A percentile compares a stretch with the other conserved stretches of the same genome.
Conservation (phyloP, 2,797 vertebrate genomes). For the Bryconaethiops microstoma region DNA sequence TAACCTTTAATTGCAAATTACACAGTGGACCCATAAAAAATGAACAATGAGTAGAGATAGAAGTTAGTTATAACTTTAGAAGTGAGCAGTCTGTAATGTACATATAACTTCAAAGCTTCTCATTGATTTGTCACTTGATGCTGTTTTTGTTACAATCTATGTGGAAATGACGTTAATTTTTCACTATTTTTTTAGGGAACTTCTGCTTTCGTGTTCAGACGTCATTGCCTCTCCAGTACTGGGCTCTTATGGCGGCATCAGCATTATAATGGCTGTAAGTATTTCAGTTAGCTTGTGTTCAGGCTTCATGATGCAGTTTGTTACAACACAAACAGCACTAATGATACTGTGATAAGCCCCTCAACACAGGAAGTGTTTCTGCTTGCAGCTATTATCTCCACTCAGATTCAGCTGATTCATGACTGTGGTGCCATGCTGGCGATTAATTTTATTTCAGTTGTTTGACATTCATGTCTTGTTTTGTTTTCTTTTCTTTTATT, state of each 20-base stretch:
- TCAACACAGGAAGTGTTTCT: slow-evolving; percentile 4
- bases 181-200: slow-evolving; percentile 70
- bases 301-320: not conserved
- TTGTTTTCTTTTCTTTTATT: too few species aligned
- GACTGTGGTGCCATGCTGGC: not conserved
- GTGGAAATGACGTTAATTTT: not conserved
- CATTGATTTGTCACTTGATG: not conserved
- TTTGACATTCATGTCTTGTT: too few species aligned
- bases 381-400: not conserved
- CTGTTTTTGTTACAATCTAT: too few species aligned
- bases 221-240: slow-evolving; percentile 82
- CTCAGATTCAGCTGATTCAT: not conserved
- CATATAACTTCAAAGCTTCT: too few species aligned
- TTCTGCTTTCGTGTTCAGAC: slow-evolving; percentile 80
- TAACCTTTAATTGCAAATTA: too few species aligned
- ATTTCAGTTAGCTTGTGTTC: slow-evolving; percentile 15
- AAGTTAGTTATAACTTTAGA: too few species aligned
- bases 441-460: too few species aligned
- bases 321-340: not conserved
- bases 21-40: too few species aligned
- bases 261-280: slow-evolving; percentile 86
- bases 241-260: slow-evolving; percentile 81
- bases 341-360: not conserved
- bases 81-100: too few species aligned
- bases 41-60: too few species aligned